These are phyloP conservation scores for Rhabdomys dilectus DNA, from an alignment of 2,113 vertebrate species.

Conservation along the genomic window DNA sequence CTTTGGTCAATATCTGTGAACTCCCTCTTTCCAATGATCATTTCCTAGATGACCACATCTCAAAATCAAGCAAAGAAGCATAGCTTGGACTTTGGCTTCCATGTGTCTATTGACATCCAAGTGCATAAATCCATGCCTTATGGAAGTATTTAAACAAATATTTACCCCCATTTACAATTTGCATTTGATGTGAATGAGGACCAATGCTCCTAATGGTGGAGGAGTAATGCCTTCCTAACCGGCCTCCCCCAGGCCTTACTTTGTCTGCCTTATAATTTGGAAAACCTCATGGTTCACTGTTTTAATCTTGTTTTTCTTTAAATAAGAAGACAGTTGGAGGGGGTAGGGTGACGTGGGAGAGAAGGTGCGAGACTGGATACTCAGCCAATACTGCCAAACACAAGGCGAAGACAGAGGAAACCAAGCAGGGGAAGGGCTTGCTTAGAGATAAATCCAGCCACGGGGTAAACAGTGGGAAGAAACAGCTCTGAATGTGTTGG, in stretches of 20 bases:
- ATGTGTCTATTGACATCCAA: not conserved
- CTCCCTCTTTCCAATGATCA: not conserved
- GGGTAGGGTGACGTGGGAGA: slow-evolving; percentile 57
- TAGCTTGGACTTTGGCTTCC: not conserved
- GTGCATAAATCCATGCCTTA: not conserved
- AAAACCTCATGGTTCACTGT: slow-evolving; percentile 47
- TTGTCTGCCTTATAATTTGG: slow-evolving; percentile 58
- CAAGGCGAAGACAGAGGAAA: slow-evolving; percentile 61
- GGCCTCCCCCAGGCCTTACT: slow-evolving; percentile 19
- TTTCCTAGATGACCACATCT: not conserved
- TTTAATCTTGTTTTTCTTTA: slow-evolving; percentile 75
- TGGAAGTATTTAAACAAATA: not conserved
- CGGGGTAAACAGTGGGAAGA: slow-evolving; percentile 60
- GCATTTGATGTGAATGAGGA: not conserved
- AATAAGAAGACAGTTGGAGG: slow-evolving; percentile 69
- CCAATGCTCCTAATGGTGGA: not conserved
- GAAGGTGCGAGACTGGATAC: slow-evolving; percentile 76
- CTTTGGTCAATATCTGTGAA: not conserved
- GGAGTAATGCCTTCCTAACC: slow-evolving; percentile 25
- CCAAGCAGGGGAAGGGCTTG: slow-evolving; percentile 56
- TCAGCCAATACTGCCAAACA: slow-evolving; percentile 74
- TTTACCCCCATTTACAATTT: not conserved
- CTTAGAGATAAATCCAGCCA: slow-evolving; percentile 72
- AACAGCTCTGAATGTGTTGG: not conserved
- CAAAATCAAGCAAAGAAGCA: not conserved